phyloP scores from a whole-genome alignment of 2,888 invertebrate genomes.

The Polyommatus icarus region DNA sequence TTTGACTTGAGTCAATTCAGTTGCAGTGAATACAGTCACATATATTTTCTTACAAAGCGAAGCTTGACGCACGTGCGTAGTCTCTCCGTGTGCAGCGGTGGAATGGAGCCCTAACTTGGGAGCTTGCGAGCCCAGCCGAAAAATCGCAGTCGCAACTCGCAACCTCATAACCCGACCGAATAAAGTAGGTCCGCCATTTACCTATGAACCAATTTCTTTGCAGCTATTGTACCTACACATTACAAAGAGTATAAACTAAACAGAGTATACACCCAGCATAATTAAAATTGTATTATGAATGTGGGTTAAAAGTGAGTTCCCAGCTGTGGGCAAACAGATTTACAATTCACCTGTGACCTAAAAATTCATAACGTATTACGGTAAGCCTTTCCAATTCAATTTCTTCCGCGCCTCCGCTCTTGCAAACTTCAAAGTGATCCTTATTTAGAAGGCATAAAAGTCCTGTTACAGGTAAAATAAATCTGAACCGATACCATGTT shows the following conservation, averaged over 20 bases:
- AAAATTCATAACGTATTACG: conserved; percentile 33
- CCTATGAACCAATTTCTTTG: no score
- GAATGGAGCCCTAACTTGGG: no score
- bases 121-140: no score
- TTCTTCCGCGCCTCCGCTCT: neutral
- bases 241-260: neutral
- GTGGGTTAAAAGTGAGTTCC: neutral
- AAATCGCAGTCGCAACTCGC: no score
- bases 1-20: no score
- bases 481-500: neutral
- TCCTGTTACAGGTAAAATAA: neutral
- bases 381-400: conserved; percentile 8
- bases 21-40: no score
- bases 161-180: no score
- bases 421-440: neutral
- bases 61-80: no score
- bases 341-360: conserved; percentile 33
- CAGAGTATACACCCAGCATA: neutral
- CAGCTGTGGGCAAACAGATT: conserved; percentile 11
- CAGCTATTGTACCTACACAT: neutral
- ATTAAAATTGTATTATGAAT: conserved; percentile 7
- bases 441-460: neutral
- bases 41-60: no score
- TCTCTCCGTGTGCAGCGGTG: no score
- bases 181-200: no score